phyloP scores from a whole-genome alignment of 2,113 vertebrate genomes.

The Chascanopsetta lugubris region DNA sequence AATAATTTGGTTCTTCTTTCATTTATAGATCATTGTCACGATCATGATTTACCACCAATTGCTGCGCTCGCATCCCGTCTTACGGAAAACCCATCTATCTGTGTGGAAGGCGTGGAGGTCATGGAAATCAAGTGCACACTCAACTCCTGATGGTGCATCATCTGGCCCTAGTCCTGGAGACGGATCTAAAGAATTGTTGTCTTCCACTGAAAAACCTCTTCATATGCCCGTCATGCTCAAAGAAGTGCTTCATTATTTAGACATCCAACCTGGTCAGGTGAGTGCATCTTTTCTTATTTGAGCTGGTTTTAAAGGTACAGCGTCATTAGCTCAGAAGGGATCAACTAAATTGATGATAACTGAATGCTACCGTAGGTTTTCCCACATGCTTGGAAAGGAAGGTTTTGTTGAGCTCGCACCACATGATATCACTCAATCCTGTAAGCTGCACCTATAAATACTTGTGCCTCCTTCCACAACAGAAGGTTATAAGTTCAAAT shows the following conservation, averaged over 20 bases:
- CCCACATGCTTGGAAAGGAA: too few relatives aligned
- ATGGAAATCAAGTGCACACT: constrained; percentile 46
- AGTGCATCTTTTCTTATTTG: constrained; percentile 8
- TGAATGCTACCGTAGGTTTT: too few relatives aligned
- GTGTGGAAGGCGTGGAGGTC: constrained; percentile 42
- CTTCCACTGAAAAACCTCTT: constrained; percentile 47
- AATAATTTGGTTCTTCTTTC: constrained; percentile 2
- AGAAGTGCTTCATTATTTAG: constrained; percentile 73
- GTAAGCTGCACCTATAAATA: too few relatives aligned
- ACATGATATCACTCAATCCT: too few relatives aligned
- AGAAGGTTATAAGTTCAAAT: too few relatives aligned
- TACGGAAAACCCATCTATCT: constrained; percentile 42
- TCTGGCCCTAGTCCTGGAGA: constrained; percentile 28
- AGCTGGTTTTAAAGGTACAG: not conserved
- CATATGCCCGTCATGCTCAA: constrained; percentile 75
- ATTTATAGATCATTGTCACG: constrained; percentile 32
- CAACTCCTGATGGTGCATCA: constrained; percentile 20
- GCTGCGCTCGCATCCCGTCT: constrained; percentile 15
- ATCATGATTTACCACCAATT: constrained; percentile 28
- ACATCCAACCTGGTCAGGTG: constrained; percentile 72
- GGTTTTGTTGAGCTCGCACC: too few relatives aligned
- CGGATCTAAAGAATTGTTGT: constrained; percentile 15
- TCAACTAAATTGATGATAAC: too few relatives aligned
- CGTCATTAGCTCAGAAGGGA: too few relatives aligned
- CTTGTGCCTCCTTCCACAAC: too few relatives aligned